Conservation (phyloP, 1,140 invertebrate genomes). For the Andricus grossulariae region DNA sequence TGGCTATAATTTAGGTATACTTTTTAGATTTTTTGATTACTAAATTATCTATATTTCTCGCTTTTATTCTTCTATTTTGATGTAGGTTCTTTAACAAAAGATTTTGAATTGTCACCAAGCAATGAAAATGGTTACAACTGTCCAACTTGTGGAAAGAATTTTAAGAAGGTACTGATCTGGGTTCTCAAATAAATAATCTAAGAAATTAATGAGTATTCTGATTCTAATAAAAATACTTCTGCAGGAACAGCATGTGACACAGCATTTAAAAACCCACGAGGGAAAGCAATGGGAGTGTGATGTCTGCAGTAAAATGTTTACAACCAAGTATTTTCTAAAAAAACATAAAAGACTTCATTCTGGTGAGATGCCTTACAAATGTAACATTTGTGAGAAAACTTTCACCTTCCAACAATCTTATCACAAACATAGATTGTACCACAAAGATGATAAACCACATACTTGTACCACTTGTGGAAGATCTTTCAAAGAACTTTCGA, state of each 20-base stretch:
- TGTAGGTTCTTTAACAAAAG: slow-evolving; percentile 59
- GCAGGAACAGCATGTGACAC: slow-evolving; percentile 76
- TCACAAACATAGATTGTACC: slow-evolving; percentile 91
- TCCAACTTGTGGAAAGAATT: slow-evolving; percentile 75
- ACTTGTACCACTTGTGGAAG: slow-evolving; percentile 88
- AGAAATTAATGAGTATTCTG: neutral
- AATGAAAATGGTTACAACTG: slow-evolving; percentile 68
- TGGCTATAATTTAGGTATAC: slow-evolving; percentile 70
- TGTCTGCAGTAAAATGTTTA: slow-evolving; percentile 89
- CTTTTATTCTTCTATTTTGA: slow-evolving; percentile 36
- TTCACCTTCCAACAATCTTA: slow-evolving; percentile 95
- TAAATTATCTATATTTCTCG: slow-evolving; percentile 11
- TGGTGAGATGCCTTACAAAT: slow-evolving; percentile 92
- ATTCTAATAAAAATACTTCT: slow-evolving; percentile 23
- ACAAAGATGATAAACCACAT: slow-evolving; percentile 90
- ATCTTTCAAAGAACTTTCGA: slow-evolving; percentile 92
- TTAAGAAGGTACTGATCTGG: slow-evolving; percentile 72
- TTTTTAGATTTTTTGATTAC: slow-evolving; percentile 8
- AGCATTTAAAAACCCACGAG: slow-evolving; percentile 78
- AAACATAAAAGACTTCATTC: slow-evolving; percentile 90
- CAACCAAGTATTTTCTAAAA: slow-evolving; percentile 92
- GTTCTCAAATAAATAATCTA: slow-evolving; percentile 33
- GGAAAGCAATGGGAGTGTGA: slow-evolving; percentile 88
- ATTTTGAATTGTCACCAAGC: slow-evolving; percentile 49
- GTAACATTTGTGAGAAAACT: slow-evolving; percentile 89